Conservation (phyloP, 2,888 invertebrate genomes). For the Dexiosoma caninum region DNA sequence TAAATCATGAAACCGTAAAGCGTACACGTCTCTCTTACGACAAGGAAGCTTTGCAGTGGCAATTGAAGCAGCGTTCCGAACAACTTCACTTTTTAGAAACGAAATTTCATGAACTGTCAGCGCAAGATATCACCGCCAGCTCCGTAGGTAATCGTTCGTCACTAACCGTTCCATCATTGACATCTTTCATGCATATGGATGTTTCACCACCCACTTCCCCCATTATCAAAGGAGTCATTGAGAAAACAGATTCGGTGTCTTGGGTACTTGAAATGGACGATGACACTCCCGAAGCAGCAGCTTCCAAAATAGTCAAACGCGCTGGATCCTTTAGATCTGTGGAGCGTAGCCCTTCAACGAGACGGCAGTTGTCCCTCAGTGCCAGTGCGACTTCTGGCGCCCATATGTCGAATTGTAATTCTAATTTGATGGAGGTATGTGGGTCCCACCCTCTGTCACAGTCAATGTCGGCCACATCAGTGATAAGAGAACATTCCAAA, state of each 20-base stretch:
- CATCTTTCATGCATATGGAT: constrained; percentile 56
- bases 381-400: constrained; percentile 62
- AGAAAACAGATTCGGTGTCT: constrained; percentile 91
- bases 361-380: constrained; percentile 76
- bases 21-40: constrained; percentile 87
- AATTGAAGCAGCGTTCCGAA: constrained; percentile 89
- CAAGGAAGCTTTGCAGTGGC: constrained; percentile 93
- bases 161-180: constrained; percentile 56
- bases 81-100: constrained; percentile 78
- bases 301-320: constrained; percentile 84
- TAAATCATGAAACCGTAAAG: constrained; percentile 87
- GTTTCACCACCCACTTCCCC: constrained; percentile 82
- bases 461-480: constrained; percentile 80
- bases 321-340: constrained; percentile 82
- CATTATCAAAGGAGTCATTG: constrained; percentile 89
- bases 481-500: constrained; percentile 75
- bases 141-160: constrained; percentile 63
- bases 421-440: constrained; percentile 57
- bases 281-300: constrained; percentile 85
- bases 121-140: constrained; percentile 64
- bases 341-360: constrained; percentile 75
- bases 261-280: constrained; percentile 89
- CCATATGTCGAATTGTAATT: constrained; percentile 47
- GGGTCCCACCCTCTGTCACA: constrained; percentile 76
- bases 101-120: constrained; percentile 72